A percentile compares a stretch with the other conserved stretches of the same genome.
phyloP scores from a whole-genome alignment of 2,888 invertebrate species.

The Drosophila borealis region DNA sequence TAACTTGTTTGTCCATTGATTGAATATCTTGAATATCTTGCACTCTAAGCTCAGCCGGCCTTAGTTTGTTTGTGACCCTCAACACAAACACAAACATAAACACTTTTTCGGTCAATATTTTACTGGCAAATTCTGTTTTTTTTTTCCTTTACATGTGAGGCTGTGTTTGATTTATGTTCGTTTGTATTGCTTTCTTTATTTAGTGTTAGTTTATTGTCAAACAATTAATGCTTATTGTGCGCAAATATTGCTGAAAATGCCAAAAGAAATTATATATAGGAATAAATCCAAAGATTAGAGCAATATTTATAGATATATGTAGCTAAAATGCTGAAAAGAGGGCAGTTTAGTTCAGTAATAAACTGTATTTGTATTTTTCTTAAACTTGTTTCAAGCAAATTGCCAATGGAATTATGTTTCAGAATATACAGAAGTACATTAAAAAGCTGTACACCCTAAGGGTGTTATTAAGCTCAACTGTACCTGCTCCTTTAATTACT shows the following conservation, averaged over 20 bases:
- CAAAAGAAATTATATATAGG: too few relatives aligned
- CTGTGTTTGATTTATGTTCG: slow-evolving; percentile 7
- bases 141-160: background rate
- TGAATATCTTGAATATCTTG: slow-evolving; percentile 71
- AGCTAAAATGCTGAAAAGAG: background rate
- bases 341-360: too few relatives aligned
- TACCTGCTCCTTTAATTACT: background rate
- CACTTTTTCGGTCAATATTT: slow-evolving; percentile 45
- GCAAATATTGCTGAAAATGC: background rate
- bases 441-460: too few relatives aligned
- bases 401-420: too few relatives aligned
- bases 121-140: slow-evolving; percentile 11
- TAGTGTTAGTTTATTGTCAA: slow-evolving; percentile 8
- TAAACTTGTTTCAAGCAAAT: background rate
- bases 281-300: background rate
- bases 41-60: slow-evolving; percentile 18
- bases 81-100: slow-evolving; percentile 30
- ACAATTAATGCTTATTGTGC: slow-evolving; percentile 3
- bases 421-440: too few relatives aligned
- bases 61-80: slow-evolving; percentile 32
- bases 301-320: background rate
- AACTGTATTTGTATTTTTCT: background rate
- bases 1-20: slow-evolving; percentile 77
- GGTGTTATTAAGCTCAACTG: too few relatives aligned
- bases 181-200: slow-evolving; percentile 4